These are phyloP conservation scores for Crotalus helleri DNA, from an alignment of 2,113 vertebrate genomes.

Conservation along the genomic window DNA sequence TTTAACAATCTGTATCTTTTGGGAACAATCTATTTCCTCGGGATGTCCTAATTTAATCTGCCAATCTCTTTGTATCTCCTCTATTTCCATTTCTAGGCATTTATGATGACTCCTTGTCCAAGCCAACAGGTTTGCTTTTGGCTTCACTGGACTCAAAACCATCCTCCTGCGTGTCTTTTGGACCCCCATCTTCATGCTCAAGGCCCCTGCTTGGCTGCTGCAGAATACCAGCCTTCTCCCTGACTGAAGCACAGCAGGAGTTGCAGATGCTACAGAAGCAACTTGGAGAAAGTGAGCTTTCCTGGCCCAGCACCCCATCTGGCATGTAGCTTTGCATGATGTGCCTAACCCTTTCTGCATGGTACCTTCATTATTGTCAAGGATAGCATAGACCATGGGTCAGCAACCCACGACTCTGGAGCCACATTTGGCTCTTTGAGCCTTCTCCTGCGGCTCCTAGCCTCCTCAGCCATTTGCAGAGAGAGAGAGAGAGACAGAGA, in stretches of 20 bases:
- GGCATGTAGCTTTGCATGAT: constrained; percentile 23
- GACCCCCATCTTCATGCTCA: constrained; percentile 27
- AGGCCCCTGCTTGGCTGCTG: constrained; percentile 63
- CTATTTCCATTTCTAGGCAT: constrained; percentile 72
- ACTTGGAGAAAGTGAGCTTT: constrained; percentile 79
- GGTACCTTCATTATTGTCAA: neutral
- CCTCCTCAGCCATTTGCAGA: no score
- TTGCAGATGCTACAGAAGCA: constrained; percentile 89
- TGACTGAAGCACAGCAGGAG: constrained; percentile 88
- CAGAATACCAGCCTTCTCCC: constrained; percentile 69
- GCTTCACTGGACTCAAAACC: constrained; percentile 50
- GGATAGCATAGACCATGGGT: neutral
- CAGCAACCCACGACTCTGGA: no score
- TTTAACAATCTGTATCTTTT: neutral
- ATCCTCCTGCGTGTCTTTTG: constrained; percentile 12
- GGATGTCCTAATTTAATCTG: neutral
- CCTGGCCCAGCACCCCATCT: neutral
- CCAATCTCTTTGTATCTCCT: constrained; percentile 20
- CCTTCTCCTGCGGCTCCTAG: no score
- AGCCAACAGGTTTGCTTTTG: constrained; percentile 53
- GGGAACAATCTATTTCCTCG: neutral
- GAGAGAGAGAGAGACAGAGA: no score
- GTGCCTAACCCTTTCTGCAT: neutral
- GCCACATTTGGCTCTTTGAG: no score
- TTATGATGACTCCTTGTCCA: constrained; percentile 67